Evolutionary conservation across 2,888 invertebrate species (phyloP), one percentile per base, ranked within the genome.

Genomic region (Eumerus sabulonum): DNA sequence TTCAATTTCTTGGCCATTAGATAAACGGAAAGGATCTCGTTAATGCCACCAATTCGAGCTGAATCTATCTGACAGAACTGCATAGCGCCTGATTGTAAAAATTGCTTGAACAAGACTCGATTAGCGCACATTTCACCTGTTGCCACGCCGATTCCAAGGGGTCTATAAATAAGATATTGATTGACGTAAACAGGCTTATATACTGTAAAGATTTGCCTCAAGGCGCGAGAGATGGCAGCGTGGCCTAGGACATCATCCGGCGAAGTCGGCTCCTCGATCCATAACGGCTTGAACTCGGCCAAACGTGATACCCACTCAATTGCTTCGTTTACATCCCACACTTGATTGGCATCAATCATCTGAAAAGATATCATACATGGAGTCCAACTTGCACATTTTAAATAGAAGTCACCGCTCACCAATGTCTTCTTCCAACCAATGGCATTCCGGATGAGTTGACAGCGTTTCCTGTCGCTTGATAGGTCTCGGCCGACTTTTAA

Each of bases 251-350:
- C 90, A 86, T 98, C 98, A 86, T 98, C 97, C 0, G 97, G 96
- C 1, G 94, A 95, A 0, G 97, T 98, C 0, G 97, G 97, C 85
- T 98, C 97, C 87, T 98, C 97, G 67, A 98, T 96, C 97, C 97
- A 98, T 62, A 93, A 87, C 1, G 94, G 93, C 83, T 94, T 93
- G 84, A 93, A 93, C 44, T 93, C 91, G 0, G 93, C 92, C 70
- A 97, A 88, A 60, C 93, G 89, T 86, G 92, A 93, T 93, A 96
- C 94, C 96, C 96, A 97, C 11, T 93, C 92, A 70, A 97, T 95
- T 0, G 97, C 94, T 87, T 96, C 93, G 66, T 92, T 90, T 1
- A 96, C 94, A 84, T 95, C 94, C 97, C 97, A 98, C 1, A 94
- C 92, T 90, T 95, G 96, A 88, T 96, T 96, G 0, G 96, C 95